These are phyloP conservation scores for Gryon sp. DNA, from an alignment of 1,140 invertebrate species.

Conservation along the genomic window DNA sequence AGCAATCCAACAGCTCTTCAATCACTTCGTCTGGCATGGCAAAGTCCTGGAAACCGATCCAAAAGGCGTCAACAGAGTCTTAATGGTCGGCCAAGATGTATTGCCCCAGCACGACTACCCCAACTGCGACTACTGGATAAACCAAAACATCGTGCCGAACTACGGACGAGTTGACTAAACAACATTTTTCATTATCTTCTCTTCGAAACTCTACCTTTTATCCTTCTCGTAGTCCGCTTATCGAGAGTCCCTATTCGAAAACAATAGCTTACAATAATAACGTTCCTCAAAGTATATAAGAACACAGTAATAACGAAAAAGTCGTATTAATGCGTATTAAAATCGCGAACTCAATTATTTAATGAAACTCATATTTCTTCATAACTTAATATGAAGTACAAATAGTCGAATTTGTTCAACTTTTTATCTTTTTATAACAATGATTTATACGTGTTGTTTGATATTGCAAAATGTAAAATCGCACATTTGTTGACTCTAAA, in stretches of 20 bases:
- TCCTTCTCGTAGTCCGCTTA: slow-evolving; percentile 30
- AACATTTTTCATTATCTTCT: not conserved
- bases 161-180: slow-evolving; percentile 83
- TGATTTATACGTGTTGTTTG: too few species aligned
- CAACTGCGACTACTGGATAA: slow-evolving; percentile 87
- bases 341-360: too few species aligned
- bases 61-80: slow-evolving; percentile 78
- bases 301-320: too few species aligned
- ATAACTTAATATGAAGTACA: too few species aligned
- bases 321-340: too few species aligned
- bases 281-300: slow-evolving; percentile 32
- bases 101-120: slow-evolving; percentile 82
- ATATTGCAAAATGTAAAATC: too few species aligned
- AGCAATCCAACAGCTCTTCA: slow-evolving; percentile 90
- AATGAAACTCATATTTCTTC: too few species aligned
- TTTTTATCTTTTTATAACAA: too few species aligned
- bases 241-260: slow-evolving; percentile 33
- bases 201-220: too few species aligned
- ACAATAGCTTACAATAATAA: slow-evolving; percentile 26
- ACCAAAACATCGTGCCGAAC: slow-evolving; percentile 85
- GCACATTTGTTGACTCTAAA: too few species aligned
- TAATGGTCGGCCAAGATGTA: slow-evolving; percentile 85
- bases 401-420: too few species aligned
- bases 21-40: slow-evolving; percentile 88
- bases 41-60: slow-evolving; percentile 81